Evolutionary conservation across 2,113 vertebrate genomes (phyloP).

Genomic region (Nyctereutes procyonoides): DNA sequence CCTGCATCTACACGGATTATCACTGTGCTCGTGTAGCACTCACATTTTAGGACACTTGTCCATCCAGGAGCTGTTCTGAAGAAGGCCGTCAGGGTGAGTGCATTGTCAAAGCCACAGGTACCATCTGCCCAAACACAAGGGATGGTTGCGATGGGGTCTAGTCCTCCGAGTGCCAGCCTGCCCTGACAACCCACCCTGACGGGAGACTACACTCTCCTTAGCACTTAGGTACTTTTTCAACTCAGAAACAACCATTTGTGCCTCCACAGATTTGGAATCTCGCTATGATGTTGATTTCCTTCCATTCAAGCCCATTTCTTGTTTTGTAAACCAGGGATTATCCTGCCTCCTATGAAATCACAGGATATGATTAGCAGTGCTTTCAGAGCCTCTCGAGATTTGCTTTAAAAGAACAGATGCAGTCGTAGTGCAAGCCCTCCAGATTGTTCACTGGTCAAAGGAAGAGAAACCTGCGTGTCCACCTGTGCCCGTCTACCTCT

Average conservation of each 20-base stretch:
- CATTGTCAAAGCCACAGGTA: not conserved
- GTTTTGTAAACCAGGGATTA: not conserved
- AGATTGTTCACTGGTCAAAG: not conserved
- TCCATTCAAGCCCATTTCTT: not conserved
- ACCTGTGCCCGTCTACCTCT: rapidly evolving
- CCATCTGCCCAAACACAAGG: not conserved
- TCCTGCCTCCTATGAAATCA: not conserved
- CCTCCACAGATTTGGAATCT: not conserved
- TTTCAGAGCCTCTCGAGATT: not conserved
- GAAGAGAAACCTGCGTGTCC: not conserved
- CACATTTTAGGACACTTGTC: not conserved
- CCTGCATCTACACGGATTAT: not conserved
- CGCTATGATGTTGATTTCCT: not conserved
- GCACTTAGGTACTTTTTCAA: not conserved
- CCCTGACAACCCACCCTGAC: not conserved
- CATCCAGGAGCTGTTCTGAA: not conserved
- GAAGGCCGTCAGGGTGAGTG: no score
- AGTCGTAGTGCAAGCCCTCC: not conserved
- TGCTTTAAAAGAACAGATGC: not conserved
- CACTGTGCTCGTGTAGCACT: rapidly evolving
- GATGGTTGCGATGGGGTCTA: rapidly evolving
- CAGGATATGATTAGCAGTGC: not conserved
- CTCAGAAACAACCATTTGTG: not conserved
- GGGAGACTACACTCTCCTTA: not conserved
- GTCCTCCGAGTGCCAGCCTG: not conserved